These are phyloP conservation scores for Alcis repandata DNA, from an alignment of 2,888 invertebrate species.

Conservation along the genomic window DNA sequence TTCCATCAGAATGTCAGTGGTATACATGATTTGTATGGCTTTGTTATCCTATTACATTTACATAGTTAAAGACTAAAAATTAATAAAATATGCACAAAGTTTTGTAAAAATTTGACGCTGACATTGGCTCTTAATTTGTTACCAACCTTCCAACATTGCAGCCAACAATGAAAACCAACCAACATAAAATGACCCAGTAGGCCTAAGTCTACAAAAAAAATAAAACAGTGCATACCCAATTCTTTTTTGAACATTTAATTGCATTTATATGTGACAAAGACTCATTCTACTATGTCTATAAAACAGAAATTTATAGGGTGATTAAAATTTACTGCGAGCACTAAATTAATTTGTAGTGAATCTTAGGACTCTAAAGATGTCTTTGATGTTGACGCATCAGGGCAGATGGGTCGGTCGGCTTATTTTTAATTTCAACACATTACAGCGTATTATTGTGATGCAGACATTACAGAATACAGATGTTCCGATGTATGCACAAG, in stretches of 20 bases:
- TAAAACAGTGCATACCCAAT: neutral
- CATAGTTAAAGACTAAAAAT: too few species aligned
- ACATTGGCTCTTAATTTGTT: too few species aligned
- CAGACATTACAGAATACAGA: neutral
- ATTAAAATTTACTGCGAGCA: slow-evolving; percentile 18
- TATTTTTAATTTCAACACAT: slow-evolving; percentile 14
- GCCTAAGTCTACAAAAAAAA: neutral
- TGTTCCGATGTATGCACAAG: neutral
- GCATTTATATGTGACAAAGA: slow-evolving; percentile 13
- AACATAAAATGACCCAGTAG: too few species aligned
- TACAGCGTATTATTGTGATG: neutral
- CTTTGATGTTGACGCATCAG: slow-evolving; percentile 15
- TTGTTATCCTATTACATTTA: too few species aligned
- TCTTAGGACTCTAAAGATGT: slow-evolving; percentile 16
- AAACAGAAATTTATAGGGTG: slow-evolving; percentile 11
- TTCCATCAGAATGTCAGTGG: too few species aligned
- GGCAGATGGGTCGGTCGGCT: slow-evolving; percentile 4
- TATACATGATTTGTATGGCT: too few species aligned
- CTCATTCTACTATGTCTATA: slow-evolving; percentile 8
- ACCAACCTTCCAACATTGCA: too few species aligned
- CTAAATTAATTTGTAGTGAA: slow-evolving; percentile 25
- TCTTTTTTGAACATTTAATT: slow-evolving; percentile 14
- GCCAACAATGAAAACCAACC: too few species aligned
- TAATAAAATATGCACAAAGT: too few species aligned
- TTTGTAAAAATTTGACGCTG: too few species aligned